Evolutionary conservation across 2,113 vertebrate genomes (phyloP), one percentile per base, ranked within the genome.

Genomic region (Bucco capensis): DNA sequence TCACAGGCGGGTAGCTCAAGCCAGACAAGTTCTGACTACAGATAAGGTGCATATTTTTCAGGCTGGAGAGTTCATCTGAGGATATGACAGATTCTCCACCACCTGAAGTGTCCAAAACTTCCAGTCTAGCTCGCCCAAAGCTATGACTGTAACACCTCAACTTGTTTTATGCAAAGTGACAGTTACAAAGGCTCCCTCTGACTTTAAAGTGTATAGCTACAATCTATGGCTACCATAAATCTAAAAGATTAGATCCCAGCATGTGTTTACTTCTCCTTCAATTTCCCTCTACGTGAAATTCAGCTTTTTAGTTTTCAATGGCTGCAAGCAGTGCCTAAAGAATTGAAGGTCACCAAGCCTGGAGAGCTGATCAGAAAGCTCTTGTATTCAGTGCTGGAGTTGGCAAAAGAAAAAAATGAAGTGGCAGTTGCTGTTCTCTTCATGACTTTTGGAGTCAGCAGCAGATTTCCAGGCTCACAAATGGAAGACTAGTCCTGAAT

Each of bases 11-110:
- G 72, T 86, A 94, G 60, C 89, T 96, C 30, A 5, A 91, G 85
- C 47, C 56, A 70, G 89, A 91, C 89, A 88, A 88, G 81, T 92
- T 84, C 77, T 91, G 89, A 88, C 89, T 96, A 25, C 83, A 92
- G 89, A 93, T 87, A 79, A 90, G 83, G 51, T 87, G 58, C 38
- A 13, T 74, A 56, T 83, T 92, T 93, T 76, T 90, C 51, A 77
- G 58, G 47, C 25, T 69, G 27, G 47, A 80, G 74, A 92, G 92
- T 84, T 95, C 88, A 89, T 23, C 57, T 85, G 54, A 92, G 96
- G 89, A 85, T 87, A 62, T 8, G 11, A 53, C 50, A 74, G 50
- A 70, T 54, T 85, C 22, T 73, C 12, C 42, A 58, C 10, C 42
- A 70, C 67, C 54, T 37, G 11, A 80, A 91, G 30, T 80, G 69